Evolutionary conservation across 2,888 invertebrate species (phyloP), one percentile per base, ranked within the genome.

Genomic region (Epistrophe eligans): DNA sequence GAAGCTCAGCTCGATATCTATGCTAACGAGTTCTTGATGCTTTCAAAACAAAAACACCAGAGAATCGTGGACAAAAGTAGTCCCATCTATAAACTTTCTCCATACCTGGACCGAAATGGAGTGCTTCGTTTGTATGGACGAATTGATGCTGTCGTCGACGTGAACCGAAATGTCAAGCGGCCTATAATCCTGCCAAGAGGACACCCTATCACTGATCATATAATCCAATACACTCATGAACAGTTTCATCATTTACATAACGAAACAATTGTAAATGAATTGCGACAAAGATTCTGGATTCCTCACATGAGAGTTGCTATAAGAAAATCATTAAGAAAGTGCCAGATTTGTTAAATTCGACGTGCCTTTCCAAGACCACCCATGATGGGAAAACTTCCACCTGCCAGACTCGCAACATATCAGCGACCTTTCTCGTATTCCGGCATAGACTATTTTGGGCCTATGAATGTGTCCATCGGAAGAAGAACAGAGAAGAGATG

Each of bases 401-500:
- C 50, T 43, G 10, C 24, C 17, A 19, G 67, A 17, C 57, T 77
- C 10, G 28, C 67, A 19, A 52, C 45, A 1, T 55, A 45, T 7
- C n/a, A 28, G 19, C 7, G 77, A 11, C 40, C 77, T 1, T 77
- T 67, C 35, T 58, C 50, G 0, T 64, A 52, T 24, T 15, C 40
- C n/a, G 77, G 71, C 13, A 67, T 79, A 15, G 79, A 73, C 24
- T 83, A 79, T 35, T 72, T 77, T 28, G 82, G 77, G 1, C 71
- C 70, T 2, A 67, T 77, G 67, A 15, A n/a, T 4, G 35, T 76
- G 1, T 48, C 73, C 0, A 15, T 66, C n/a, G 57, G 57, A 1
- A n/a, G 74, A 13, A 17, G 52, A 9, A 52, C 24, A 9, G 71
- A 62, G 32, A 77, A 82, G 62, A n/a, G 77, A 55, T 77, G 81